Conservation (phyloP, 2,888 invertebrate species). For the Phalera bucephala region DNA sequence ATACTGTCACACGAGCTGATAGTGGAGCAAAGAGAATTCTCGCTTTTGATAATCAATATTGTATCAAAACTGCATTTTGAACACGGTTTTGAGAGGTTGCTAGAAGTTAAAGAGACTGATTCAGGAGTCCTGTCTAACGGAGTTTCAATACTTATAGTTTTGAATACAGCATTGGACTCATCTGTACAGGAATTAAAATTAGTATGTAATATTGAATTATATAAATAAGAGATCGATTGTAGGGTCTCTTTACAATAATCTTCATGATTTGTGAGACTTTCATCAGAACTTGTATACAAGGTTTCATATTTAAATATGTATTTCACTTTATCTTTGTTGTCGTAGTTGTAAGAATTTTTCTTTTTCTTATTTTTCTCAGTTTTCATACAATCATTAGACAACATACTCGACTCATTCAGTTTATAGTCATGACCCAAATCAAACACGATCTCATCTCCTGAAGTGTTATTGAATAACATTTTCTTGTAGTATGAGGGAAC, state of each 20-base stretch:
- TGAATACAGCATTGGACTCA: neutral
- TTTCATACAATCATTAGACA: no score
- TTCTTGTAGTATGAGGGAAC: slow-evolving; percentile 33
- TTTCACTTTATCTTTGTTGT: neutral
- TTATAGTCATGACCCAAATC: neutral
- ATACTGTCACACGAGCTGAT: slow-evolving; percentile 17
- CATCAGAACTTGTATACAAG: neutral
- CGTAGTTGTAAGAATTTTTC: neutral
- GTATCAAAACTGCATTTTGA: slow-evolving; percentile 15
- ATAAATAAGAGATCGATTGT: neutral
- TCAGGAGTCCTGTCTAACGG: neutral
- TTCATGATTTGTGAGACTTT: neutral
- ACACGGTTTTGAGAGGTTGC: neutral
- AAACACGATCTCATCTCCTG: slow-evolving; percentile 39
- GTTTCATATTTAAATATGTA: neutral
- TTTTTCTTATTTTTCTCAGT: neutral
- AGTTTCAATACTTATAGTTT: neutral
- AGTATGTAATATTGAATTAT: neutral
- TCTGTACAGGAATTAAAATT: neutral
- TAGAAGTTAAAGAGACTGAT: neutral
- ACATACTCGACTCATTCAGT: neutral
- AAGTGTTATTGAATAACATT: slow-evolving; percentile 28
- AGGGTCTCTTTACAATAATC: neutral
- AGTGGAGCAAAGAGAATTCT: slow-evolving; percentile 39
- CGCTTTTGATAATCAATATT: slow-evolving; percentile 32